phyloP scores from a whole-genome alignment of 2,797 vertebrate genomes.

The Ibycter americanus region DNA sequence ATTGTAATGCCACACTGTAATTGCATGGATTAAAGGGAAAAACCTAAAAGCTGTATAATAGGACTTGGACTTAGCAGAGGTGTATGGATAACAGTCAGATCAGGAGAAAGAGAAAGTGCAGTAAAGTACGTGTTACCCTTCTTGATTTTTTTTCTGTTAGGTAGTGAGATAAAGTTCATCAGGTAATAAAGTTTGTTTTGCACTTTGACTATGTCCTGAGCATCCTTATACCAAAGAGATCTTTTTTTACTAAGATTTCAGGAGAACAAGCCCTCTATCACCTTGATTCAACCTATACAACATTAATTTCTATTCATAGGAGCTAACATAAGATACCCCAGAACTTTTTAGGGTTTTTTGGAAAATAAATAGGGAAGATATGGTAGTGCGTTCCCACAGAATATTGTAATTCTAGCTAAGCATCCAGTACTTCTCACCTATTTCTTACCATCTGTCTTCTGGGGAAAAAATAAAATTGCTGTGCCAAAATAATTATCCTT shows the following conservation, averaged over 20 bases:
- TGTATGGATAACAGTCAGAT: not conserved
- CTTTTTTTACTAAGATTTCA: not conserved
- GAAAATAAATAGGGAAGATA: not conserved
- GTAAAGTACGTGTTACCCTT: not conserved
- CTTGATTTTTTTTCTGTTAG: not conserved
- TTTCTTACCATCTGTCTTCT: not conserved
- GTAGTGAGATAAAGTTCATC: not conserved
- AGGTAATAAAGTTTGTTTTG: not conserved
- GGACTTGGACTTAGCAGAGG: not conserved
- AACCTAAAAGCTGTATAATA: not conserved
- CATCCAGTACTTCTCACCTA: not conserved
- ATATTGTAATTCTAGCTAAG: not conserved
- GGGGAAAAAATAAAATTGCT: not conserved
- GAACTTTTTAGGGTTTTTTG: not conserved
- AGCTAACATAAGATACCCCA: not conserved
- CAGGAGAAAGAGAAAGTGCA: not conserved
- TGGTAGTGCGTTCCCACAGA: not conserved
- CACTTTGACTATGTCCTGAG: not conserved
- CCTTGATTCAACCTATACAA: not conserved
- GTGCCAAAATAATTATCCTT: not conserved
- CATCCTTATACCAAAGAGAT: not conserved
- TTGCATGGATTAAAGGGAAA: not conserved
- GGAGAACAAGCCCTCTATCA: not conserved
- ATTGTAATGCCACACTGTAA: not conserved
- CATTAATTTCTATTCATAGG: not conserved